phyloP scores from a whole-genome alignment of 1,140 invertebrate species.

The Yoshiicerus persimilis region DNA sequence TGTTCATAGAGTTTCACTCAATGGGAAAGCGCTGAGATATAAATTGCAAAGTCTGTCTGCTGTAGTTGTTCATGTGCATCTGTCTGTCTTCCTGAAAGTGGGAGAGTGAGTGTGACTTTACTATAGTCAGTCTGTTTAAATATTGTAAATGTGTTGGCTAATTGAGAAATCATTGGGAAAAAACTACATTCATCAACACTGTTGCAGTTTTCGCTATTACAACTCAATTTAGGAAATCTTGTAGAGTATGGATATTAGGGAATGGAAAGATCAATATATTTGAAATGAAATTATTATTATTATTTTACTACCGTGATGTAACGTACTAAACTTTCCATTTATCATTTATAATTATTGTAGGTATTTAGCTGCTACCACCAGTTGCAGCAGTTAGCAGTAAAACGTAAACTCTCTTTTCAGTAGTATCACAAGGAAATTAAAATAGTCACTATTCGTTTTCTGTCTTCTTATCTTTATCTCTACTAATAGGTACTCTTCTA shows the following conservation, averaged over 20 bases:
- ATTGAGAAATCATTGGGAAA: background rate
- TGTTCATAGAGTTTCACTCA: background rate
- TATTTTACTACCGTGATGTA: background rate
- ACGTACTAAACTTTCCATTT: background rate
- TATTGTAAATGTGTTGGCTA: background rate
- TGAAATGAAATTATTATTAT: background rate
- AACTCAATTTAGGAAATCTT: background rate
- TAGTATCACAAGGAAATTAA: too few species aligned
- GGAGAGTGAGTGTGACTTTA: background rate
- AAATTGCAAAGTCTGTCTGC: background rate
- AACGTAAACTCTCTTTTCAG: background rate
- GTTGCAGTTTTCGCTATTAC: too few species aligned
- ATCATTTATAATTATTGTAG: background rate
- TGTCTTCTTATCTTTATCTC: too few species aligned
- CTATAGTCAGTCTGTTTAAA: background rate
- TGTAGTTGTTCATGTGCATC: background rate
- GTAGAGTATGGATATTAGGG: background rate
- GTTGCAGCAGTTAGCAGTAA: background rate
- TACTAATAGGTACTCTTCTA: too few species aligned
- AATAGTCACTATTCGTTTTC: too few species aligned
- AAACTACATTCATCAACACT: background rate
- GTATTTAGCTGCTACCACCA: background rate
- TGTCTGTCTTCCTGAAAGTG: background rate
- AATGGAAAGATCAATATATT: background rate
- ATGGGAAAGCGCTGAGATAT: background rate